Evolutionary conservation across 2,888 invertebrate genomes (phyloP).

Genomic region (Resseliella maxima): DNA sequence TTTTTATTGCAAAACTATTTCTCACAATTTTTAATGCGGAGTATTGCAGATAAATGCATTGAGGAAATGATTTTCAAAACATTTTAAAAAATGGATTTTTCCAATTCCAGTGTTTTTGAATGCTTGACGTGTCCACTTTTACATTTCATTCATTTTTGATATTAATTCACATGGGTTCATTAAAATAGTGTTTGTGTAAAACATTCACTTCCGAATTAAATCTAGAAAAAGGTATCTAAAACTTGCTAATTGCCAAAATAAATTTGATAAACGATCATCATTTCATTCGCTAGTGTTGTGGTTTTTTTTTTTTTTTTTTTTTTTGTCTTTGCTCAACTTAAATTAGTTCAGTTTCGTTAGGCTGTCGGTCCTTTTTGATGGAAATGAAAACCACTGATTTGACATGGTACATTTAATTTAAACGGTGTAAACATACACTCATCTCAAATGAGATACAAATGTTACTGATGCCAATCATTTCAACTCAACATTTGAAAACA

Average conservation of each 20-base stretch:
- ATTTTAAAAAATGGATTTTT: too few relatives aligned
- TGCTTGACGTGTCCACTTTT: too few relatives aligned
- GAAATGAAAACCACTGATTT: background rate
- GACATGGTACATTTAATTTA: background rate
- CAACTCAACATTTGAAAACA: background rate
- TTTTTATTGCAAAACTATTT: too few relatives aligned
- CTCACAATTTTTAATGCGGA: too few relatives aligned
- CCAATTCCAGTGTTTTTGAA: too few relatives aligned
- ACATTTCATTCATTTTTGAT: too few relatives aligned
- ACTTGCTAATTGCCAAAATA: conserved; percentile 21
- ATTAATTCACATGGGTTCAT: too few relatives aligned
- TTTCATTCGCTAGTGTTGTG: too few relatives aligned
- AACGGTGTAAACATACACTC: conserved; percentile 24
- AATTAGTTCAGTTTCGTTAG: background rate
- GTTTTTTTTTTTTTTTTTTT: too few relatives aligned
- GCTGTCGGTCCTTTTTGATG: background rate
- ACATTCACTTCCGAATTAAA: background rate
- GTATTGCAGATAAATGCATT: too few relatives aligned
- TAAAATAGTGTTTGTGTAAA: too few relatives aligned
- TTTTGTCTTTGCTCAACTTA: background rate
- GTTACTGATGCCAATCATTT: conserved; percentile 45
- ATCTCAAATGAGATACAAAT: background rate
- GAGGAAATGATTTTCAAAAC: too few relatives aligned
- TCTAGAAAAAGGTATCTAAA: background rate
- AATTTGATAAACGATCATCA: conserved; percentile 36